Conservation (phyloP, 2,797 vertebrate species). For the Euthynnus affinis region DNA sequence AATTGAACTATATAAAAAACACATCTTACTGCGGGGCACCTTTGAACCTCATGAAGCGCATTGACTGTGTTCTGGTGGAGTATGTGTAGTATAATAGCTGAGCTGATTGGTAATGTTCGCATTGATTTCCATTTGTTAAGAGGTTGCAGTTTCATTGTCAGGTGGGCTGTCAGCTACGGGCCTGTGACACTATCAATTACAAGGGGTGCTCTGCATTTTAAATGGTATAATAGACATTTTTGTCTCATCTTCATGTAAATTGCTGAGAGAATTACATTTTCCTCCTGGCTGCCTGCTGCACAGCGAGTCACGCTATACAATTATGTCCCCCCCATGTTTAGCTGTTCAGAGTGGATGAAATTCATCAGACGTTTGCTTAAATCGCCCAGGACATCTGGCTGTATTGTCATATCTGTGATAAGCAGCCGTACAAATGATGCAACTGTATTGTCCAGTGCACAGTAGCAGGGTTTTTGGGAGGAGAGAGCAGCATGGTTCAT, state of each 20-base stretch:
- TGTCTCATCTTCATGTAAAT: conserved; percentile 63
- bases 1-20: neutral
- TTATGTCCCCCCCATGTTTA: conserved; percentile 45
- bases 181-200: conserved; percentile 45
- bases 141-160: conserved; percentile 33
- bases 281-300: conserved; percentile 25
- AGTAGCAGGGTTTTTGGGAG: conserved; percentile 16
- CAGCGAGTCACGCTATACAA: conserved; percentile 40
- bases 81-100: conserved; percentile 9
- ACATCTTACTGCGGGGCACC: neutral
- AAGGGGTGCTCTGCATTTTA: conserved; percentile 43
- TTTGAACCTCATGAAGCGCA: neutral
- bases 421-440: conserved; percentile 54
- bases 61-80: neutral
- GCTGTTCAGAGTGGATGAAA: conserved; percentile 47
- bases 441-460: conserved; percentile 40
- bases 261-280: conserved; percentile 56
- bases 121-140: conserved; percentile 36
- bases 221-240: conserved; percentile 47
- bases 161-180: conserved; percentile 8
- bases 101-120: conserved; percentile 19
- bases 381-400: conserved; percentile 67
- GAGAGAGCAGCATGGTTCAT: conserved; percentile 27
- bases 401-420: conserved; percentile 70
- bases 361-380: conserved; percentile 55